Evolutionary conservation across 2,888 invertebrate species (phyloP).

Genomic region (Crematogaster levior): DNA sequence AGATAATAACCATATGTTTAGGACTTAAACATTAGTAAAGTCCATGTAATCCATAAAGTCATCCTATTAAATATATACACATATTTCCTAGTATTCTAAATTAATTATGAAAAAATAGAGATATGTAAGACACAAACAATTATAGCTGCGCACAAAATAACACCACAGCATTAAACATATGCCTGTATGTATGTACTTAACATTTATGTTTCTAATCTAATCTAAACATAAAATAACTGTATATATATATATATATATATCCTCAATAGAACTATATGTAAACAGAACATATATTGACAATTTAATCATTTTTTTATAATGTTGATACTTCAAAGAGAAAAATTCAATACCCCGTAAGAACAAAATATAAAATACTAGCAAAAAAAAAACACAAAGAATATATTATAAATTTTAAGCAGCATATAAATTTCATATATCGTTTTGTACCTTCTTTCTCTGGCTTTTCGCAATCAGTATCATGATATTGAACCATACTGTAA

Average conservation of each 20-base stretch:
- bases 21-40: background rate
- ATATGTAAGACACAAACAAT: slow-evolving; percentile 26
- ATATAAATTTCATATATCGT: slow-evolving; percentile 64
- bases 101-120: slow-evolving; percentile 10
- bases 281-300: background rate
- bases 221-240: slow-evolving; percentile 17
- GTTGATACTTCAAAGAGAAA: slow-evolving; percentile 1
- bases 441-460: slow-evolving; percentile 74
- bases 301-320: slow-evolving; percentile 22
- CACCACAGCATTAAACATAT: slow-evolving; percentile 11
- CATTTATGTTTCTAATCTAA: slow-evolving; percentile 38
- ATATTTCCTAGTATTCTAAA: background rate
- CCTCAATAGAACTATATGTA: too few relatives aligned
- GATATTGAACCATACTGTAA: slow-evolving; percentile 80
- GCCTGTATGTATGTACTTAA: slow-evolving; percentile 15
- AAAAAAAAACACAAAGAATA: slow-evolving; percentile 59
- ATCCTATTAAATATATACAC: slow-evolving; percentile 3
- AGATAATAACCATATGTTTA: background rate
- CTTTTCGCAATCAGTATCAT: slow-evolving; percentile 71
- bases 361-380: slow-evolving; percentile 66
- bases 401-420: slow-evolving; percentile 69
- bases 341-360: slow-evolving; percentile 55
- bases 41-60: background rate
- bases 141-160: slow-evolving; percentile 33
- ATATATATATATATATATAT: slow-evolving; percentile 14